Conservation (phyloP, 2,888 invertebrate species). For the Nomada hirtipes region DNA sequence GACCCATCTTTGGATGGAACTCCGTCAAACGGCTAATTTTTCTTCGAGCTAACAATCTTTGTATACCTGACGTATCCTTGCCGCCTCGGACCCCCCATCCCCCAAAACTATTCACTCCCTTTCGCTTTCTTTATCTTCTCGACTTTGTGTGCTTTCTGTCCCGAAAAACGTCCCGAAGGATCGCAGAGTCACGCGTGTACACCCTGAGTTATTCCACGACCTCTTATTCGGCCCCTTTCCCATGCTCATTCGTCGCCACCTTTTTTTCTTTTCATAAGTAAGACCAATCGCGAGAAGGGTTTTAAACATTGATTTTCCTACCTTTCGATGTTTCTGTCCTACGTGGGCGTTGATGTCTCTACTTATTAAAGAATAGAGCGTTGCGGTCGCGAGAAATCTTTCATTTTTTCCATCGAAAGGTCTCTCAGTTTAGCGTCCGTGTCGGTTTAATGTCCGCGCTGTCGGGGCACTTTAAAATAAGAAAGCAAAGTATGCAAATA, state of each 20-base stretch:
- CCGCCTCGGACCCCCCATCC: not conserved
- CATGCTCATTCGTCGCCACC: not conserved
- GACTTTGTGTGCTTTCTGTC: constrained; percentile 23
- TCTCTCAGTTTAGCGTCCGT: not conserved
- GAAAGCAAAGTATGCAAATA: no score
- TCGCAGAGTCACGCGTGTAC: constrained; percentile 27
- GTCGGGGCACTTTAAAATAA: not conserved
- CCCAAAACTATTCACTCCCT: not conserved
- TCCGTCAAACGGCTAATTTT: constrained; percentile 80
- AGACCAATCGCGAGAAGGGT: not conserved
- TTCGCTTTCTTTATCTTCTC: constrained; percentile 51
- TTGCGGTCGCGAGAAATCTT: not conserved
- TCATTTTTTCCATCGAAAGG: not conserved
- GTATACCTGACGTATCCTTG: constrained; percentile 70
- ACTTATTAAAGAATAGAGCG: not conserved
- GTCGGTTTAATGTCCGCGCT: not conserved
- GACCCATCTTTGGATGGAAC: constrained; percentile 77
- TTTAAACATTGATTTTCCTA: not conserved
- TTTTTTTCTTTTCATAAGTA: not conserved
- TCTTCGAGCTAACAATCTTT: constrained; percentile 79
- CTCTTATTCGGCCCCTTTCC: not conserved
- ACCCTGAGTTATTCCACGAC: constrained; percentile 1
- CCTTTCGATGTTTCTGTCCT: constrained; percentile 5
- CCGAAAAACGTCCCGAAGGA: not conserved
- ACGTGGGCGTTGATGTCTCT: constrained; percentile 39